A percentile compares a stretch with the other conserved stretches of the same genome.
Conservation (phyloP, 2,888 invertebrate species). For the Machimus atricapillus region DNA sequence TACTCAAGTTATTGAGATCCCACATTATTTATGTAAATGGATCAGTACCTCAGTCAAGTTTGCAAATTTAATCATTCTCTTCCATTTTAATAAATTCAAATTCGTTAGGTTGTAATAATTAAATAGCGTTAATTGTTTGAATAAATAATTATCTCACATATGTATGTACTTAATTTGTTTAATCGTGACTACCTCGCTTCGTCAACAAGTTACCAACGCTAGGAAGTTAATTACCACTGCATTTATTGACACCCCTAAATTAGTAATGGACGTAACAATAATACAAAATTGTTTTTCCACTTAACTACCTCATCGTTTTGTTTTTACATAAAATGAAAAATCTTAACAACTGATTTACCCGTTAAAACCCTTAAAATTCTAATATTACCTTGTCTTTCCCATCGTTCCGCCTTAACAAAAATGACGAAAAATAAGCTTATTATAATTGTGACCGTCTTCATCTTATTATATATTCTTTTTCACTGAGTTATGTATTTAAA, state of each 20-base stretch:
- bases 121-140: not conserved
- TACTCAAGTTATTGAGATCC: no score
- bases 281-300: not conserved
- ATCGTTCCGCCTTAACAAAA: not conserved
- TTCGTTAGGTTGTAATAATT: not conserved
- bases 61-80: no score
- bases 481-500: not conserved
- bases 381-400: slow-evolving; percentile 9
- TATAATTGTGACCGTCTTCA: not conserved
- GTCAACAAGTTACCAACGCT: not conserved
- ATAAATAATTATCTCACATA: not conserved
- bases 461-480: not conserved
- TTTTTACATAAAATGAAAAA: not conserved
- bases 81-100: not conserved
- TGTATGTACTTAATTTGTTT: not conserved
- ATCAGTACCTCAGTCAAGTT: no score
- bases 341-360: not conserved
- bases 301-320: not conserved
- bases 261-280: not conserved
- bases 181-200: not conserved
- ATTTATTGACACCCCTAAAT: not conserved
- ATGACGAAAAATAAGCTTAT: not conserved
- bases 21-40: no score
- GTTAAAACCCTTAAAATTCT: not conserved
- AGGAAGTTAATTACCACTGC: not conserved